Base-by-base conservation (phyloP, 2,797 vertebrate genomes). In the Mallotus villosus region DNA sequence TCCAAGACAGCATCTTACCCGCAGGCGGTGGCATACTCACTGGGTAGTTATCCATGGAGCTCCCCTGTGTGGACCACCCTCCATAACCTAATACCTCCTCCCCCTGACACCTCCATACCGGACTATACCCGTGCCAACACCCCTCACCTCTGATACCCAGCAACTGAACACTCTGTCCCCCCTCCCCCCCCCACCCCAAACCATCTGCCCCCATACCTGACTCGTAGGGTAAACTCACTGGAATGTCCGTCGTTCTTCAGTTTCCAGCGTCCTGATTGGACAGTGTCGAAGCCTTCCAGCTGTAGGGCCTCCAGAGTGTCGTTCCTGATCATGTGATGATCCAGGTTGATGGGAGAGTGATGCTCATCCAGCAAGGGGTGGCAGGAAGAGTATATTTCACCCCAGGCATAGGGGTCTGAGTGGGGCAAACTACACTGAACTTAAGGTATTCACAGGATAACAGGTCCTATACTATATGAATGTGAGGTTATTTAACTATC, bases 281-380 rank as follows among this genome's bases (percentile, higher is more conserved):
- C 87, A 16, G 61, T 88, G 55, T 95, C 84, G 0, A 95, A 96
- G 2, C 95, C 94, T 55, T 93, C 87, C 0, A 96, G 94, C 8
- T 88, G 61, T 53, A 97, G 77, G 16, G 90, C 78, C 1, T 86
- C 89, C 0, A 96, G 89, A n/a, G 88, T 80, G 0, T 70, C 2
- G 1, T 95, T 90, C 61, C 82, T 78, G 68, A 78, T 89, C 77
- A 91, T 72, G 27, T 60, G 83, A 46, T 83, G 85, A 73, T 94
- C 91, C 25, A 95, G 91, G 68, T 96, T 89, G 75, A 97, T 92
- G 0, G 95, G 95, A 0, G 95, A 97, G 82, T 95, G 95, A 67
- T 89, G 81, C 21, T 1, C 90, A 85, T 49, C 93, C 85, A 21
- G 92, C 81, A 29, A 78, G 34, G 87, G 91, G 85, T 85, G 89